Base-by-base conservation (phyloP, 1,140 invertebrate genomes). In the Cydia strobilella region DNA sequence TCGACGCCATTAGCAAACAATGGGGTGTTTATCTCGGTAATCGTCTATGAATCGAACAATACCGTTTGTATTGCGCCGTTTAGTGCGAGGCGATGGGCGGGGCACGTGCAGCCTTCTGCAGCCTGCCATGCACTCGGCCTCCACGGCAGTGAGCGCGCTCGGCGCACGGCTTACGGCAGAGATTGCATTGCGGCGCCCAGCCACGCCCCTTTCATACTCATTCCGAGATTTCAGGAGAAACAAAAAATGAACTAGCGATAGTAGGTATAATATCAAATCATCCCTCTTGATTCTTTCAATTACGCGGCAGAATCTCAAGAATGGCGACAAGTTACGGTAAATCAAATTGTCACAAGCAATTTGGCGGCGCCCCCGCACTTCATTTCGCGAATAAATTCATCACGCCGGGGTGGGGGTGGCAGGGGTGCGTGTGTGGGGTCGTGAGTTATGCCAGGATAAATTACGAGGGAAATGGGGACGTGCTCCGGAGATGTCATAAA, bases 361-460 rank as follows among this genome's bases (percentile, higher is more conserved):
- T 69, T 69, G 7, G 65, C 62, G 73, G 71, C 65, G 7, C 63
- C 23, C 72, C 73, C 74, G 62, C 80, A 81, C 80, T 83, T 83
- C 80, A 83, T 83, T 81, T 81, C 63, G 78, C 78, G 82, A 80
- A 83, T 83, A 83, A 83, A 83, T 83, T 80, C 79, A 83, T 83
- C 81, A 81, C 76, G 75, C 77, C 66, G 45, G 54, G 66, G 54
- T 15, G 51, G 12, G 10, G 54, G n/a, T 31, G 63, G 25, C 7
- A 13, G 23, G 5, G 31, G 74, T 51, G 71, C 63, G 20, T 13
- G 59, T 27, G 59, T 25, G 25, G 63, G 25, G 63, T 25, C 25
- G 63, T 9, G 63, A 35, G 25, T 7, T 23, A 59, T 59, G 54
- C n/a, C 15, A 10, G 54, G 18, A 12, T 59, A 23, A 1, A n/a